Evolutionary conservation across 1,140 invertebrate genomes (phyloP), one percentile per base, ranked within the genome.

Genomic region (Brevipalpus yothersi): DNA sequence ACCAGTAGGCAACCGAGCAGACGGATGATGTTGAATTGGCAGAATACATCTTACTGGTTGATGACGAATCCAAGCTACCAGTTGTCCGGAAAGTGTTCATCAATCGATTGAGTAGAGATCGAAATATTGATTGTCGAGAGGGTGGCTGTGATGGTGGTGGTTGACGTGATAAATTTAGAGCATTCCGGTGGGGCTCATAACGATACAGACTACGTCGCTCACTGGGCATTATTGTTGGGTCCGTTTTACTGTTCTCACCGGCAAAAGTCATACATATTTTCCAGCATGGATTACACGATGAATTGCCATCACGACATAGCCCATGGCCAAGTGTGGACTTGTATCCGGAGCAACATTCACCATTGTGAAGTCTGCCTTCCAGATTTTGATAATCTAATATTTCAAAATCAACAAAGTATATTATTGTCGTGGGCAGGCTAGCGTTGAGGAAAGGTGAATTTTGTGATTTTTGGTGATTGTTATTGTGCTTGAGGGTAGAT

Each of bases 1-100:
- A 47, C 61, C 61, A 62, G 41, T 62, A 62, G 9, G 45, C 61
- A 45, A 62, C 47, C 10, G 49, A 43, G 60, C 61, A 62, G 9
- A 53, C 21, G 8, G 53, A 62, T 19, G 19, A 43, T 47, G 61
- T 15, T 31, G 47, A 42, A 17, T 42, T 13, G 12, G 53, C 2
- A 8, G 23, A 41, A 12, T n/a, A 47, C 39, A 15, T 4, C 15
- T 17, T 31, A 23, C 42, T 60, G 40, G 21, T 51, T 51, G 49
- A 51, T 40, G 49, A 60, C 11, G 40, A 21, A 40, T 12, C 23
- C 19, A 53, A 54, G 39, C 47, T 12, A 3, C n/a, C 13, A 41
- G 11, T 31, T 17, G 19, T 53, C 54, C 41, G 31, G 11, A 31
- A n/a, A 17, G 21, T 53, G 47, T 49, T 15, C 47, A 49, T 15